Base-by-base conservation (phyloP, 2,797 vertebrate genomes). In the Leuciscus waleckii region DNA sequence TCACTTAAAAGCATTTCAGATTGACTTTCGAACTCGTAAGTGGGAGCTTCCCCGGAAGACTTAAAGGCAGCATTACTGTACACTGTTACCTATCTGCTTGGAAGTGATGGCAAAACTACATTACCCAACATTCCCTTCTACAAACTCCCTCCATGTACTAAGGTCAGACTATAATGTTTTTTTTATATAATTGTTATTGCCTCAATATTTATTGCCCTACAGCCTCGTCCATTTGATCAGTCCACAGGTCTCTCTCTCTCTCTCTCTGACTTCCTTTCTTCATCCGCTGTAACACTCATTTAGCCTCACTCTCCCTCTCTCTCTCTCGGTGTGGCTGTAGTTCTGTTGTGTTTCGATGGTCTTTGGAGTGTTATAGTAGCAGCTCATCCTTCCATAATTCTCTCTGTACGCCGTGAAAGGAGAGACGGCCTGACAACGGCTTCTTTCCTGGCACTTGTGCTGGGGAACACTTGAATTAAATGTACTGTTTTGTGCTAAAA, bases 391-490 rank as follows among this genome's bases (percentile, higher is more conserved):
- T 84, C 67, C 94, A 94, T 93, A 92, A 94, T 94, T 94, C 94
- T 93, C 92, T 90, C 93, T 91, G 91, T 94, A 79, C n/a, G 23
- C 93, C 92, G 92, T 95, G 93, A 94, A 94, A 95, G 93, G 92
- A 94, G 92, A 82, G 78, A 91, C 90, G 90, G 61, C 80, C 4
- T 9, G 74, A 87, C 79, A 92, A 90, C 93, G 93, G 83, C 94
- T 95, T 93, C 94, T 95, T 95, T 95, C 95, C 95, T 93, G 95
- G 95, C 95, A 95, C 95, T 95, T 95, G 95, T 95, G 94, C 95
- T 96, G 96, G 94, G 95, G 93, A 96, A 96, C 95, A 96, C 96
- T 95, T 96, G 95, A 96, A 96, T 88, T 96, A 95, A 96, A 96
- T 95, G 95, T 95, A 93, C 94, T 96, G 95, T 95, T 96, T 95